Evolutionary conservation across 2,113 vertebrate genomes (phyloP).

Genomic region (Leptosomus discolor): DNA sequence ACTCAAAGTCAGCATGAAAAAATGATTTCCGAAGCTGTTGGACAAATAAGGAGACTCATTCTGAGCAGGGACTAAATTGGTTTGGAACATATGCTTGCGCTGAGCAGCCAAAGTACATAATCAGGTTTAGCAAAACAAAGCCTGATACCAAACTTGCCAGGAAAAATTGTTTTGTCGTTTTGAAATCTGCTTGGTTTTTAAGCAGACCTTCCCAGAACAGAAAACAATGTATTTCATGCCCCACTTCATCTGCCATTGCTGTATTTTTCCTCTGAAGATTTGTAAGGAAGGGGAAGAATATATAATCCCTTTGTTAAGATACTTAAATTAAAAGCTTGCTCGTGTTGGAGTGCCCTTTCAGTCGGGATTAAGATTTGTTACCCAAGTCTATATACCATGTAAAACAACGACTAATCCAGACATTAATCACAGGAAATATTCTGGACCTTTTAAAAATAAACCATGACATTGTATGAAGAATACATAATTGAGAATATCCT

Average conservation of each 20-base stretch:
- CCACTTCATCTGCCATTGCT: slow-evolving; percentile 17
- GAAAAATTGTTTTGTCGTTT: slow-evolving; percentile 62
- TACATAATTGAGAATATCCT: slow-evolving; percentile 65
- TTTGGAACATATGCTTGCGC: slow-evolving; percentile 63
- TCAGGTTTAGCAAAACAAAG: slow-evolving; percentile 71
- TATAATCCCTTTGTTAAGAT: slow-evolving; percentile 61
- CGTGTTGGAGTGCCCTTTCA: slow-evolving; percentile 46
- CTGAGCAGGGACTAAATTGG: slow-evolving; percentile 58
- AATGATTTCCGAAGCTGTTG: slow-evolving; percentile 64
- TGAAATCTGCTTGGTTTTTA: slow-evolving; percentile 61
- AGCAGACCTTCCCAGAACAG: slow-evolving; percentile 58
- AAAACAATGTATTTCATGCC: slow-evolving; percentile 57
- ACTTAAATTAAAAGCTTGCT: slow-evolving; percentile 57
- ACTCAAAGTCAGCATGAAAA: slow-evolving; percentile 48
- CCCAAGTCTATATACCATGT: slow-evolving; percentile 16
- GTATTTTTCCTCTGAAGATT: slow-evolving; percentile 52
- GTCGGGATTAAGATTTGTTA: slow-evolving; percentile 54
- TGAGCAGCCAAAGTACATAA: slow-evolving; percentile 73
- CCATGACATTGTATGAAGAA: slow-evolving; percentile 48
- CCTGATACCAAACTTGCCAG: slow-evolving; percentile 62
- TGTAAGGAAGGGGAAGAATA: slow-evolving; percentile 53
- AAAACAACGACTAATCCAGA: slow-evolving; percentile 56
- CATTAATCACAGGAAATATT: slow-evolving; percentile 68
- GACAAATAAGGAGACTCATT: slow-evolving; percentile 73
- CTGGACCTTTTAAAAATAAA: slow-evolving; percentile 49